phyloP scores from a whole-genome alignment of 2,888 invertebrate genomes.

The Rhamphomyia laevipes region DNA sequence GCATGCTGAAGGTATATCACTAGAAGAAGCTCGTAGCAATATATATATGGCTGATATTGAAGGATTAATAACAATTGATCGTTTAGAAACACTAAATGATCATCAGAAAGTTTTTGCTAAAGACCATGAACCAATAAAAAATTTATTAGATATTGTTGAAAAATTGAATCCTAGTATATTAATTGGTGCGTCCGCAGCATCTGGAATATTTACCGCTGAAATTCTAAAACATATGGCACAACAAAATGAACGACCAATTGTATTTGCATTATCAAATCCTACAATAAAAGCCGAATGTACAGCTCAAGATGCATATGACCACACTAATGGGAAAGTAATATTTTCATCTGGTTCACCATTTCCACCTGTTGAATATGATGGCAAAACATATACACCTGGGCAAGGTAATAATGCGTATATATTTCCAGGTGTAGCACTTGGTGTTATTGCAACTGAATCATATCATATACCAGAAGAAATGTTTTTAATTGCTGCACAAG shows the following conservation, averaged over 20 bases:
- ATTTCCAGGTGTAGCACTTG: conserved; percentile 85
- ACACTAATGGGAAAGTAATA: conserved; percentile 69
- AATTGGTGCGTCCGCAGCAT: conserved; percentile 78
- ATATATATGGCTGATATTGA: conserved; percentile 96
- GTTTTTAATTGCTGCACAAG: conserved; percentile 80
- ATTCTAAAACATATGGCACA: conserved; percentile 70
- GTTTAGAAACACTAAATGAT: conserved; percentile 65
- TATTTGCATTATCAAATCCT: conserved; percentile 92
- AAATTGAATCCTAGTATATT: conserved; percentile 55
- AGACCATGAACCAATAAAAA: conserved; percentile 59
- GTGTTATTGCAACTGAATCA: conserved; percentile 74
- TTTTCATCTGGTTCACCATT: too few relatives aligned
- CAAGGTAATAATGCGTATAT: conserved; percentile 93
- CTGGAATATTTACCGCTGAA: conserved; percentile 76
- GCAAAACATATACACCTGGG: too few relatives aligned
- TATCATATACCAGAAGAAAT: conserved; percentile 80
- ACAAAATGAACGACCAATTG: conserved; percentile 71
- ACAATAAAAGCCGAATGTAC: conserved; percentile 93
- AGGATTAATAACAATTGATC: conserved; percentile 80
- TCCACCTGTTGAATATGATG: too few relatives aligned
- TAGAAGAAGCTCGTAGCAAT: conserved; percentile 61
- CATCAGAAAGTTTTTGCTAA: conserved; percentile 79
- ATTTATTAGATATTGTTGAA: conserved; percentile 69
- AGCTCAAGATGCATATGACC: conserved; percentile 76
- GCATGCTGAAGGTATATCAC: conserved; percentile 67